Evolutionary conservation across 2,888 invertebrate genomes (phyloP), one percentile per base, ranked within the genome.

Genomic region (Pilophorus perplexus): DNA sequence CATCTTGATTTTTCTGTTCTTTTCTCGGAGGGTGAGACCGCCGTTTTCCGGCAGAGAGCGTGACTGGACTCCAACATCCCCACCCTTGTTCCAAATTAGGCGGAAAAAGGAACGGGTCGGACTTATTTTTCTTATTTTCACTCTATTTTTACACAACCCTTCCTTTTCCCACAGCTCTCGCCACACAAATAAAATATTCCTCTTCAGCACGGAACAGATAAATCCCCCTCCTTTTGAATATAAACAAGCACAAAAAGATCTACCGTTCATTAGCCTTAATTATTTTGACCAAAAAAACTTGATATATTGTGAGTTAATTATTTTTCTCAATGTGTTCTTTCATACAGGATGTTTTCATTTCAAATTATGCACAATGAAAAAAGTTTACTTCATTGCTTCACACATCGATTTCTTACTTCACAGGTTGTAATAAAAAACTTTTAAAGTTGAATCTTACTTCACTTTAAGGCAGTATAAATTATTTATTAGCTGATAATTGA

Each of bases 131-230:
- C 37, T 55, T 37, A 16, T 16, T n/a, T n/a, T 33, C 64, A 28
- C 64, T n/a, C 42, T 52, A 16, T 28, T 42, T 40, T 40, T 14
- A 16, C 33, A 25, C 59, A 59, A 42, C 59, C 59, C 44, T 57
- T 57, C 8, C n/a, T n/a, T 22, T 27, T 16, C 23, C 42, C 12
- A 14, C 27, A 12, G 16, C 16, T 27, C 14, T 28, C 16, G 18
- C 23, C 28, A n/a, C 23, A 46, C 27, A 62, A 62, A 48, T 62
- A 62, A 62, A 62, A 62, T 62, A 62, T 62, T 62, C 62, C 62
- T 33, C 28, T 38, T 37, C 50, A 48, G 62, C 62, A 62, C 62
- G 62, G 50, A 62, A 62, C 59, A 59, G 42, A 59, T 59, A 59
- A 59, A 59, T 42, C 59, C 40, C 42, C 27, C 28, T 40, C 18